Base-by-base conservation (phyloP, 2,797 vertebrate species). In the Poliocrania exsul region DNA sequence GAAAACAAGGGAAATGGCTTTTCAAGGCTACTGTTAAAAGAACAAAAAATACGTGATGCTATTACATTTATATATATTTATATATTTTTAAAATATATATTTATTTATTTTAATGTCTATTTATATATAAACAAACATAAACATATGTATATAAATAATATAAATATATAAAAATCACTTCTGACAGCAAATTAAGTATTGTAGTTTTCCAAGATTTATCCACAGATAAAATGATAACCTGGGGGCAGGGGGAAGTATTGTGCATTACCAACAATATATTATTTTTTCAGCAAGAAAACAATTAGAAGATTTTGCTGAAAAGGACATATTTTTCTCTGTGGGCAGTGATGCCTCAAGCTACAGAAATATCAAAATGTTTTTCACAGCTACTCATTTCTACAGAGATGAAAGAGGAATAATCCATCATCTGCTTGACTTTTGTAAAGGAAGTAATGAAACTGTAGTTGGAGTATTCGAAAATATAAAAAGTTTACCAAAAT, bases 101-200 rank as follows among this genome's bases (percentile, higher is more conserved):
- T 40, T 40, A 16, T 40, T 40, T 40, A 13, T 38, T 38, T 38
- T 11, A 38, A 38, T 38, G 12, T 38, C 38, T 38, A 10, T 37
- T 37, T 37, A 38, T 38, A 38, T 38, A 38, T 38, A 38, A n/a
- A n/a, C n/a, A n/a, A n/a, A n/a, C n/a, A n/a, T n/a, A n/a, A 38
- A 38, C 13, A 38, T 38, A 38, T n/a, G n/a, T n/a, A 38, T 38
- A 38, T 38, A 38, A 38, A 13, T 47, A 38, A 13, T 47, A 23
- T 47, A 46, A 18, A 46, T 21, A 90, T 61, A 85, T 40, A 66
- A 58, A 77, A 31, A 70, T 78, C 26, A 74, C 19, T 93, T 92
- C 31, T 92, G 81, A 92, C 73, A 92, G 77, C n/a, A 94, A 88
- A 94, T 93, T 81, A 92, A 86, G 85, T 94, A 90, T 13, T 74